These are phyloP conservation scores for Cheirogaleus major DNA, from an alignment of 2,797 vertebrate species.

Conservation along the genomic window DNA sequence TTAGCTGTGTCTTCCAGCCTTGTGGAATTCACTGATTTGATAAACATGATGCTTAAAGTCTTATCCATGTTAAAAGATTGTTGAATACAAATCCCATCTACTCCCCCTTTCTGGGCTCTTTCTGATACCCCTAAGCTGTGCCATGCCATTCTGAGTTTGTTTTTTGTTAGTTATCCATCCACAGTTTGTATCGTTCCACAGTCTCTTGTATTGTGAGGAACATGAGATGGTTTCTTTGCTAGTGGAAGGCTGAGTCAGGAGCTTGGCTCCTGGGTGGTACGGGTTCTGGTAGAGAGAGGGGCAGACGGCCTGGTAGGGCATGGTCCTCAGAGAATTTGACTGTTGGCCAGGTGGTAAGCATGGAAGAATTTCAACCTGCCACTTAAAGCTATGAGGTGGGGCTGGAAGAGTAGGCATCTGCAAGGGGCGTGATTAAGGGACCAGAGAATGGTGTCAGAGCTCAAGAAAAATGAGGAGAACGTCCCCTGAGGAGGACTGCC, in stretches of 20 bases:
- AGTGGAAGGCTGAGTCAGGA: background rate
- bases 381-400: no score
- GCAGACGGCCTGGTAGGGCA: background rate
- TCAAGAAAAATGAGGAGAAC: background rate
- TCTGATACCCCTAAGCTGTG: background rate
- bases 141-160: background rate
- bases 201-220: background rate
- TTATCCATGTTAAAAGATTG: constrained; percentile 38
- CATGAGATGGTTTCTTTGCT: background rate
- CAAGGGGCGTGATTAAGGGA: background rate
- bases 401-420: background rate
- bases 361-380: background rate
- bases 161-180: background rate
- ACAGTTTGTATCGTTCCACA: background rate
- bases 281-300: background rate
- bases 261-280: background rate
- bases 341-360: background rate
- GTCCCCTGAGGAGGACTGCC: background rate
- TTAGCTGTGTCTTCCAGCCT: constrained; percentile 28
- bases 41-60: background rate
- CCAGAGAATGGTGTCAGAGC: background rate
- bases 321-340: background rate
- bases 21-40: constrained; percentile 31
- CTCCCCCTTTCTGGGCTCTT: background rate
- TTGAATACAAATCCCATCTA: background rate